A percentile compares a stretch with the other conserved stretches of the same genome.
phyloP scores from a whole-genome alignment of 2,888 invertebrate genomes.

The Leptinotarsa juncta region DNA sequence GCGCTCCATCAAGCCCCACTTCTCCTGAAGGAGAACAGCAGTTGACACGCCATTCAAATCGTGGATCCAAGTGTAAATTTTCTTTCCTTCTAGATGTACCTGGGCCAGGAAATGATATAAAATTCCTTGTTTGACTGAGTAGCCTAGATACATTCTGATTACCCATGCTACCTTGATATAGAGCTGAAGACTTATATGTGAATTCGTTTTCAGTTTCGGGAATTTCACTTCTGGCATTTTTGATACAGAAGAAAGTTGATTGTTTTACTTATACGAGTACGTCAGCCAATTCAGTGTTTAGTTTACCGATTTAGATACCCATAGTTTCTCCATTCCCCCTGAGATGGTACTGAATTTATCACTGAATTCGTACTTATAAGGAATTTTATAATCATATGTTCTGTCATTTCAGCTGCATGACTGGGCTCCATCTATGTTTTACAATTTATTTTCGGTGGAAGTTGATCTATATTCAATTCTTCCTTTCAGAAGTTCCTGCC shows the following conservation, averaged over 20 bases:
- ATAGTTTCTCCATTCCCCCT: neutral
- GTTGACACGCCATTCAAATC: conserved; percentile 81
- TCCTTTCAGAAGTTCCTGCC: conserved; percentile 43
- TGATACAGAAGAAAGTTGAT: neutral
- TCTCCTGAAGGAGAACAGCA: conserved; percentile 71
- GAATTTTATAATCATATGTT: conserved; percentile 41
- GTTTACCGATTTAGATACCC: neutral
- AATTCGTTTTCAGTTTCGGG: neutral
- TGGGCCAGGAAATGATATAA: conserved; percentile 38
- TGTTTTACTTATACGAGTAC: neutral
- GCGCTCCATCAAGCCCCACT: conserved; percentile 79
- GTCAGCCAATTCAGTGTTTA: neutral
- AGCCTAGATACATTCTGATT: conserved; percentile 3
- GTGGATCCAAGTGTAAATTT: conserved; percentile 83
- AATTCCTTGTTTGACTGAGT: conserved; percentile 36
- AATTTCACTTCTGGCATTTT: neutral
- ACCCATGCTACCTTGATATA: conserved; percentile 1
- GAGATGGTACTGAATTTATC: neutral
- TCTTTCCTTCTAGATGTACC: conserved; percentile 36
- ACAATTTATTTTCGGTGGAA: conserved; percentile 36
- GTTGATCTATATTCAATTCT: conserved; percentile 38
- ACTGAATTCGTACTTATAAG: conserved; percentile 10
- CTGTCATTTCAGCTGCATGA: conserved; percentile 43
- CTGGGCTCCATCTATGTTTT: conserved; percentile 38
- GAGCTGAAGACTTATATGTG: neutral